Base-by-base conservation (phyloP, 2,797 vertebrate genomes). In the Miichthys miiuy region DNA sequence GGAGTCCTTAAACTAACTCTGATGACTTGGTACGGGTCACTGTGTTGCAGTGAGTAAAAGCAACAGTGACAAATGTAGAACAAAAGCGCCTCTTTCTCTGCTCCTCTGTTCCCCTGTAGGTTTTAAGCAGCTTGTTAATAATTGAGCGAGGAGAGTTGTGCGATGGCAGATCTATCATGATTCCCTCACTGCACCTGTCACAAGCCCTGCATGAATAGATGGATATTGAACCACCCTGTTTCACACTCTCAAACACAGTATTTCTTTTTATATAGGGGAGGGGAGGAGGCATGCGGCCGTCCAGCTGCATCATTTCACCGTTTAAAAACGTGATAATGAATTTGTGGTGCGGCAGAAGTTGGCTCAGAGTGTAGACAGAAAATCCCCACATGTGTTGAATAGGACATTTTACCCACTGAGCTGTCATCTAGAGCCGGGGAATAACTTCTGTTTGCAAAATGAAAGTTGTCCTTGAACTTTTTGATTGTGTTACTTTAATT, bases 61-160 rank as follows among this genome's bases (percentile, higher is more conserved):
- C 54, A 51, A 30, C 50, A 5, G 30, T 63, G 74, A 80, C 64
- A 80, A 68, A 66, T 0, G 46, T 38, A 25, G 63, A 75, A 84
- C 57, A 77, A 77, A 86, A 81, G 54, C 44, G 48, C 30, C 2
- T 67, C 67, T 65, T 62, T 72, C 74, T 50, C 51, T 20, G 0
- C 67, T 85, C 57, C 63, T 72, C 79, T 41, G 69, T 63, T 65
- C 38, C 68, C 77, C 82, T 66, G 60, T 55, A 78, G 84, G 79
- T 76, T 87, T 84, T 71, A 76, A 87, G 80, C 81, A 84, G 81
- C 80, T 84, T 81, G 75, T 91, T 89, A 89, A 91, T 91, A 84
- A 91, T 91, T 79, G 77, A 91, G 67, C 14, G 10, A 77, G 68
- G 61, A 65, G 77, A 81, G 73, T 82, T 82, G 60, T 50, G 80